Conservation (phyloP, 2,113 vertebrate genomes). For the Lagopus leucura region DNA sequence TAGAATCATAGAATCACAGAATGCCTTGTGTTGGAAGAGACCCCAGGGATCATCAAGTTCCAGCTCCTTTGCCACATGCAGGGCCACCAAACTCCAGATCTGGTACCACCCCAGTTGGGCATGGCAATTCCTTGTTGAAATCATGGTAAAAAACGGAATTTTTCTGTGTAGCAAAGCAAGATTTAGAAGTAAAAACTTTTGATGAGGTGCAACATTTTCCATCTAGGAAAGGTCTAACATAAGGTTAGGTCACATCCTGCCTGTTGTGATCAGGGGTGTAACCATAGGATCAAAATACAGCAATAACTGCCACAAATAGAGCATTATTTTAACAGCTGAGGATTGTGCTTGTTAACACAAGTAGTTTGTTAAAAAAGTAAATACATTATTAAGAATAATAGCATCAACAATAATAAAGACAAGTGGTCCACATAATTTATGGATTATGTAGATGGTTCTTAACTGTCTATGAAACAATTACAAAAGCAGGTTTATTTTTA, state of each 20-base stretch:
- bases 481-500: background rate
- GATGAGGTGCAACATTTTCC: background rate
- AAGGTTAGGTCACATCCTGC: background rate
- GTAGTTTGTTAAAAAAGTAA: background rate
- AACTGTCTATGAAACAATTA: background rate
- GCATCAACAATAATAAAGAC: background rate
- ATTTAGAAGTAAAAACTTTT: background rate
- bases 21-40: no score
- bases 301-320: background rate
- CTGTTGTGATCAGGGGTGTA: background rate
- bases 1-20: no score
- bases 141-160: background rate
- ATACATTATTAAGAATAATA: background rate
- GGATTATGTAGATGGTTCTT: background rate
- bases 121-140: background rate
- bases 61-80: no score
- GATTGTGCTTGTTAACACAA: fast-evolving
- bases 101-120: no score
- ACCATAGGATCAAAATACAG: background rate
- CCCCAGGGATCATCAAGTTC: no score
- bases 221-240: background rate
- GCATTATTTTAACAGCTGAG: background rate
- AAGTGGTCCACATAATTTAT: background rate
- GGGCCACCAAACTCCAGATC: no score
- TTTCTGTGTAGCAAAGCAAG: background rate